phyloP scores from a whole-genome alignment of 2,797 vertebrate genomes.

The Bradypodion pumilum region DNA sequence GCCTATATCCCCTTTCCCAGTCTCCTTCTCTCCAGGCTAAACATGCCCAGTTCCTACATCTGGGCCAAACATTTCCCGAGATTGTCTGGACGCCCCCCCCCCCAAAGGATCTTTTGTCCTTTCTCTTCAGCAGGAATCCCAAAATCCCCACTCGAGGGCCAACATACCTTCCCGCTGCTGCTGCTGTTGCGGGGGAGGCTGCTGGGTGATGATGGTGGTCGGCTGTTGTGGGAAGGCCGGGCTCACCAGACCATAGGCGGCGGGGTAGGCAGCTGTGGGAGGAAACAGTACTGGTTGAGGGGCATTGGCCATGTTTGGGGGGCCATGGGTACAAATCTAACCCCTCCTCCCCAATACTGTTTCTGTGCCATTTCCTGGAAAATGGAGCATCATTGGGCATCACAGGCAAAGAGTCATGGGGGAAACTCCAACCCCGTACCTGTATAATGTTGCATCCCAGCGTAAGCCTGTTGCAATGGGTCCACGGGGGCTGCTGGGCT shows the following conservation, averaged over 20 bases:
- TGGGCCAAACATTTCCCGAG: too few species aligned
- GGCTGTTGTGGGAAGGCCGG: slow-evolving; percentile 90
- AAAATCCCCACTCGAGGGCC: not conserved
- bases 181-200: slow-evolving; percentile 84
- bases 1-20: too few species aligned
- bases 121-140: not conserved
- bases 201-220: slow-evolving; percentile 87
- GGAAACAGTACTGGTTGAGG: not conserved
- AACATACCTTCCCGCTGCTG: slow-evolving; percentile 88
- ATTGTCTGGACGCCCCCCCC: too few species aligned
- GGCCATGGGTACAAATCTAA: too few species aligned
- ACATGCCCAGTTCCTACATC: too few species aligned
- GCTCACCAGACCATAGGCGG: slow-evolving; percentile 90
- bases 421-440: slow-evolving; percentile 78
- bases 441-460: slow-evolving; percentile 95
- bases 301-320: too few species aligned
- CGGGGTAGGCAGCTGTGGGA: slow-evolving; percentile 86
- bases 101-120: too few species aligned
- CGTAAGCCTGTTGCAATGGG: slow-evolving; percentile 91
- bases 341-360: not conserved
- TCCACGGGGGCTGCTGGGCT: slow-evolving; percentile 88
- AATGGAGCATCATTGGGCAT: too few species aligned
- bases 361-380: not conserved
- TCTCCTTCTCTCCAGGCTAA: too few species aligned
- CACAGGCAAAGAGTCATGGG: too few species aligned